Percentiles rank a stretch among this genome's conserved stretches.
Conservation (phyloP, 2,113 vertebrate genomes). For the Pelvicachromis taeniatus region DNA sequence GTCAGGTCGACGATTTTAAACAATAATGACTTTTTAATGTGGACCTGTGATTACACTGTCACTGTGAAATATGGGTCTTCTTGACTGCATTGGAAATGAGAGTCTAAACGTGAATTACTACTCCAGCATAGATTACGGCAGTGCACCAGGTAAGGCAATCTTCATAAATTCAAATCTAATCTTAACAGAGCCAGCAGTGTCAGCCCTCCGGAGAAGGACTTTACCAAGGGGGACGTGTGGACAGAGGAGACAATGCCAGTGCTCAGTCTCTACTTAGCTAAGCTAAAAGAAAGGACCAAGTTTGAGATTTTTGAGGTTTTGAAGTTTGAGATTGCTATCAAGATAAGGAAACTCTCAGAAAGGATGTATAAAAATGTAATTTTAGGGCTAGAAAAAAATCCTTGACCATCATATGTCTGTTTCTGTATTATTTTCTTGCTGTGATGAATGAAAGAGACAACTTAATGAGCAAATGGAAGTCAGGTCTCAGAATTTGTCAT, state of each 20-base stretch:
- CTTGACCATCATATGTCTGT: not conserved
- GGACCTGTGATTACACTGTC: conserved; percentile 99
- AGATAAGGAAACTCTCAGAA: not conserved
- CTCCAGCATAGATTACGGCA: conserved; percentile 78
- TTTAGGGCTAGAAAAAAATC: not conserved
- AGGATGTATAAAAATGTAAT: not conserved
- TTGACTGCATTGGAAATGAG: conserved; percentile 87
- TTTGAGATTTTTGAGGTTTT: not conserved
- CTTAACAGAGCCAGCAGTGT: conserved; percentile 82
- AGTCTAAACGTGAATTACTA: conserved; percentile 87
- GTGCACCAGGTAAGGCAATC: conserved; percentile 88
- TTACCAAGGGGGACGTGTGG: conserved; percentile 51
- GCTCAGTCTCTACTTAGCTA: not conserved
- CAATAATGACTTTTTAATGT: conserved; percentile 99
- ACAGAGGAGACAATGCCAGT: not conserved
- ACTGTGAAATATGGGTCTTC: conserved; percentile 91
- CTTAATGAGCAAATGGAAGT: not conserved
- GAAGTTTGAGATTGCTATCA: not conserved
- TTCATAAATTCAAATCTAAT: conserved; percentile 99
- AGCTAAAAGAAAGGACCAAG: not conserved
- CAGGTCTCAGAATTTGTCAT: not conserved
- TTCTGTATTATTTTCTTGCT: not conserved
- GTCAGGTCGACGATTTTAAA: conserved; percentile 94
- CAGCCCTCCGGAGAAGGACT: conserved; percentile 75
- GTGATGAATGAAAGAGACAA: not conserved